phyloP scores from a whole-genome alignment of 2,888 invertebrate species.

The Ormyrus nitidulus region DNA sequence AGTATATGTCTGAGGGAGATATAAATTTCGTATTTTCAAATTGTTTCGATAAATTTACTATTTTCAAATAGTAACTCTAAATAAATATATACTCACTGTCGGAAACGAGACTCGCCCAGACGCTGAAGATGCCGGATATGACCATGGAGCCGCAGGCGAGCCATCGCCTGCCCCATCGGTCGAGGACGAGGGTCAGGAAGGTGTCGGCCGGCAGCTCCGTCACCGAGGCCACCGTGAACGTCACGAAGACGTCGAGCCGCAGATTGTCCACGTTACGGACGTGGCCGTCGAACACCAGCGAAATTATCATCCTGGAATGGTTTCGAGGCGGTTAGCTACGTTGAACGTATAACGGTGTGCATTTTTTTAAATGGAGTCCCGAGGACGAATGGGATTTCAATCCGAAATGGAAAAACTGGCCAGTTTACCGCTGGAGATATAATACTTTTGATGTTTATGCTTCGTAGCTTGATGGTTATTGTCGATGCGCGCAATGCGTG shows the following conservation, averaged over 20 bases:
- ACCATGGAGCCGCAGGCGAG: conserved; percentile 89
- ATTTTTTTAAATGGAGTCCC: too few species aligned
- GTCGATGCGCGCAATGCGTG: too few species aligned
- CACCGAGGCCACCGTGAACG: conserved; percentile 89
- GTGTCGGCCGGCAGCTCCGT: conserved; percentile 92
- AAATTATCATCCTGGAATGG: conserved; percentile 84
- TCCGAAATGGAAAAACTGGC: too few species aligned
- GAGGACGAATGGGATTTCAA: too few species aligned
- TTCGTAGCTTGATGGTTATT: too few species aligned
- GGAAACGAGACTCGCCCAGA: conserved; percentile 86
- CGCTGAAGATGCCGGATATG: conserved; percentile 87
- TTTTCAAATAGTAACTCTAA: too few species aligned
- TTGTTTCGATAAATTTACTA: too few species aligned
- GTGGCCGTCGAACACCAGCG: conserved; percentile 87
- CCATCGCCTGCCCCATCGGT: conserved; percentile 91
- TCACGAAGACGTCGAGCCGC: conserved; percentile 88
- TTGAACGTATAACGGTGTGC: too few species aligned
- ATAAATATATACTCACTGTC: conserved; percentile 77
- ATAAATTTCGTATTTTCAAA: too few species aligned
- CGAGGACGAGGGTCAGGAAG: conserved; percentile 85
- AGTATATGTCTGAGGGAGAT: conserved; percentile 79
- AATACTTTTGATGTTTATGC: too few species aligned
- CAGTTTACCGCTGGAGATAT: too few species aligned
- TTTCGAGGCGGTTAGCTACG: too few species aligned
- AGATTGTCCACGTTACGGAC: conserved; percentile 91